Base-by-base conservation (phyloP, 2,113 vertebrate species). In the Varanus salvator region DNA sequence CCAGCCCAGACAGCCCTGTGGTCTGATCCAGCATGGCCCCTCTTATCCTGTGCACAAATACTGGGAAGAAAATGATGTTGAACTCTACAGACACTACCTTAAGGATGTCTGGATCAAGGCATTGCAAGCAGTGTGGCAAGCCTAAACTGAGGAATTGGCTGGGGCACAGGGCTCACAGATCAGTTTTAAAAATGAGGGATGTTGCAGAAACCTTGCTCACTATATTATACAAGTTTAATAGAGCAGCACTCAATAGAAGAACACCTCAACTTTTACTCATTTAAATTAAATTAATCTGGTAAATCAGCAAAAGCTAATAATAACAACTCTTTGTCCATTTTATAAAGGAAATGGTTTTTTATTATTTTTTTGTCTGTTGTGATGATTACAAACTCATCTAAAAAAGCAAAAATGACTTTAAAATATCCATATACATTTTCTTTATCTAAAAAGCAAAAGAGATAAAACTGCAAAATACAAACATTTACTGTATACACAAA, bases 381-480 rank as follows among this genome's bases (percentile, higher is more conserved):
- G 96, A 95, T 97, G 97, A 97, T 97, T 97, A 97, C 96, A 97
- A 97, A 97, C 97, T 96, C 95, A 96, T 97, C 97, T 97, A 97
- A 97, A 97, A 97, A 97, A 97, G 91, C 88, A 95, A 95, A 95
- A 95, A 97, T 97, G 96, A 95, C 96, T 97, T 97, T 97, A 97
- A 97, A 97, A 97, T 97, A 97, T 97, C 60, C 89, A 96, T 97
- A 96, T 97, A 96, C 97, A 96, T 96, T 96, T 97, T 93, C 93
- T 96, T 96, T 94, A 94, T 97, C 97, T 97, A 97, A 97, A 97
- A 97, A 96, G 97, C 96, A 96, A 96, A 97, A 96, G 92, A 92
- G 93, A 94, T 94, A 93, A 90, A 90, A 96, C 96, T 92, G 95
- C 96, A 95, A 96, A 97, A 93, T 95, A 95, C 96, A 96, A 96